Percentiles rank a stretch among this genome's conserved stretches.
Evolutionary conservation across 2,888 invertebrate genomes (phyloP).

Genomic region (Drosophila acutilabella): DNA sequence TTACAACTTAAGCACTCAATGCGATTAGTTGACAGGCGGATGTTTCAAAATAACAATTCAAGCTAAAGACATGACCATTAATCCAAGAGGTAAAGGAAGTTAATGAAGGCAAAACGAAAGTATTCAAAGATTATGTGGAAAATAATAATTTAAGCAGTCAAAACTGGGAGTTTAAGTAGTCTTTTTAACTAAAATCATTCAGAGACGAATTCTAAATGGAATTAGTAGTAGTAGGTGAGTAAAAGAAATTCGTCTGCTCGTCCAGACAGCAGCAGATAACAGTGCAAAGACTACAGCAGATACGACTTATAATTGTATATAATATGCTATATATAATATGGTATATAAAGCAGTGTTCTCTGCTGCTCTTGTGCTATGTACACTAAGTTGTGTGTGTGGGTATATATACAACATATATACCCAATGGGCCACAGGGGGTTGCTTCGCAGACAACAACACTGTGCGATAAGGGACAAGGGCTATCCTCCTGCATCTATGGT

Average conservation of each 20-base stretch:
- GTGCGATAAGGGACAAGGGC: conserved; percentile 19
- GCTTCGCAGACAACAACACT: conserved; percentile 56
- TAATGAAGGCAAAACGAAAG: no score
- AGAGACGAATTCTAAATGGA: no score
- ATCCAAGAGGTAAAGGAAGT: background rate
- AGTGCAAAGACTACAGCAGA: background rate
- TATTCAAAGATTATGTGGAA: no score
- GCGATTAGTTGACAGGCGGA: conserved; percentile 63
- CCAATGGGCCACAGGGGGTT: conserved; percentile 71
- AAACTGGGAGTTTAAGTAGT: no score
- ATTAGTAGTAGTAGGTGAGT: no score
- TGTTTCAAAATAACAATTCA: conserved; percentile 14
- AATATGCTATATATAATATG: background rate
- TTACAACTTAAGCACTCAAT: conserved; percentile 66
- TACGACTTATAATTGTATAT: no score
- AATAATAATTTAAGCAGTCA: no score
- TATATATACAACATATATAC: background rate
- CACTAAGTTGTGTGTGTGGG: conserved; percentile 14
- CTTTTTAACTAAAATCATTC: no score
- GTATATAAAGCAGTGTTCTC: conserved; percentile 33
- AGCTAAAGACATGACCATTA: background rate
- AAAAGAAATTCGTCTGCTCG: no score
- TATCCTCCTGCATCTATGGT: conserved; percentile 58
- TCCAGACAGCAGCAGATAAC: no score
- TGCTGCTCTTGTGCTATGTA: conserved; percentile 19